A percentile compares a stretch with the other conserved stretches of the same genome.
These are phyloP conservation scores for Diadema setosum DNA, from an alignment of 35 echinoderm and acorn worm species.

Conservation along the genomic window DNA sequence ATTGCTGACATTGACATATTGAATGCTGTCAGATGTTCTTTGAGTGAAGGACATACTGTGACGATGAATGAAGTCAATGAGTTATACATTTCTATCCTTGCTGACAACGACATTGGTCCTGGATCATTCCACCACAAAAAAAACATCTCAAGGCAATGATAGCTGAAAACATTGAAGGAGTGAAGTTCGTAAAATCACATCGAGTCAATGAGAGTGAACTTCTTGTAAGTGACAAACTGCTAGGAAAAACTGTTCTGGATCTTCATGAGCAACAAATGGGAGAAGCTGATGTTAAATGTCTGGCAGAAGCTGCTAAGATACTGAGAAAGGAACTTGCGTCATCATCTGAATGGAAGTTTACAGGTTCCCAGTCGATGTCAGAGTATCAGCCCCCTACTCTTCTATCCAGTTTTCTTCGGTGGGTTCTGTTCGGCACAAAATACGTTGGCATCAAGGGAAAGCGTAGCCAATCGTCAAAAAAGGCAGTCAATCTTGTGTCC, in stretches of 20 bases:
- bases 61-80: conserved; percentile 29
- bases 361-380: not conserved
- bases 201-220: not conserved
- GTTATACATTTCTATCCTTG: not conserved
- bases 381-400: not conserved
- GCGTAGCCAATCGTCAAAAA: not conserved
- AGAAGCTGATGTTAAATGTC: not conserved
- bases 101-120: not conserved
- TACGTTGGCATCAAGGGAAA: not conserved
- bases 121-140: not conserved
- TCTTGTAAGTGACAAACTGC: conserved; percentile 19
- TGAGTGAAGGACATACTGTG: not conserved
- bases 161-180: conserved; percentile 1
- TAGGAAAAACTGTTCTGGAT: not conserved
- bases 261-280: conserved; percentile 3
- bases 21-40: conserved; percentile 22
- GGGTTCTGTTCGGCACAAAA: conserved; percentile 23
- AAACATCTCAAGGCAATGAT: conserved; percentile 20
- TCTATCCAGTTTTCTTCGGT: not conserved
- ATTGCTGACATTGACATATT: conserved; percentile 19
- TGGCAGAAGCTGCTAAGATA: not conserved
- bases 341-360: conserved; percentile 1
- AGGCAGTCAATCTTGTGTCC: conserved; percentile 12
- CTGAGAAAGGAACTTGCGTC: not conserved
- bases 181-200: conserved; percentile 20